Base-by-base conservation (phyloP, 2,113 vertebrate species). In the Lophotis ruficrista region DNA sequence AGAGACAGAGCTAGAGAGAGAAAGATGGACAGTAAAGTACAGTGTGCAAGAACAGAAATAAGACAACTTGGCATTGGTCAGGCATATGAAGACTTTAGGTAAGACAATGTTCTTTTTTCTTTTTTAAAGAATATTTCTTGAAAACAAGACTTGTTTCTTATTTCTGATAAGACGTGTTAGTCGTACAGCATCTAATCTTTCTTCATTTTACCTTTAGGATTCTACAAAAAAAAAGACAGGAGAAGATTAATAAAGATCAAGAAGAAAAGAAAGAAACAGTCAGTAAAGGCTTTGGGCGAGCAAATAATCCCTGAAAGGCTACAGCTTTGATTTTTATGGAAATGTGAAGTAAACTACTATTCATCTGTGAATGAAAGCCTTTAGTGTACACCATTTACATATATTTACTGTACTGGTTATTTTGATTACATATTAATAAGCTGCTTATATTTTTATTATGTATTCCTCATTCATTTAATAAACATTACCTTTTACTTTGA, bases 241-340 rank as follows among this genome's bases (percentile, higher is more conserved):
- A 93, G 48, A 83, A 91, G 79, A 75, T 33, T 94, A 51, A 96
- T 97, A 93, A 98, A 95, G 97, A 97, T 95, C 43, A 97, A 92
- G 88, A 97, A 93, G 91, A 98, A 94, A 86, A 97, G 61, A 96
- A 98, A 92, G 97, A 97, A 97, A 80, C 85, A 80, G 11, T 22
- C 71, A 35, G 47, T 84, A 65, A 95, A 93, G 72, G 24, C 76
- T 82, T 35, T 37, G 25, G 65, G 41, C 1, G 12, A 88, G 47
- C 80, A 95, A 83, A 62, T 85, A 51, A 60, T 83, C 54, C 35
- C 69, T 78, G 96, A 95, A 93, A 95, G 56, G 62, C 88, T 31
- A 75, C 95, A 87, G 72, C 54, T 89, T 56, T 90, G 24, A 83
- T 75, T 92, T 86, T 51, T 64, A 58, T 30, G 27, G 31, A 92